Base-by-base conservation (phyloP, 2,113 vertebrate genomes). In the Rana temporaria region DNA sequence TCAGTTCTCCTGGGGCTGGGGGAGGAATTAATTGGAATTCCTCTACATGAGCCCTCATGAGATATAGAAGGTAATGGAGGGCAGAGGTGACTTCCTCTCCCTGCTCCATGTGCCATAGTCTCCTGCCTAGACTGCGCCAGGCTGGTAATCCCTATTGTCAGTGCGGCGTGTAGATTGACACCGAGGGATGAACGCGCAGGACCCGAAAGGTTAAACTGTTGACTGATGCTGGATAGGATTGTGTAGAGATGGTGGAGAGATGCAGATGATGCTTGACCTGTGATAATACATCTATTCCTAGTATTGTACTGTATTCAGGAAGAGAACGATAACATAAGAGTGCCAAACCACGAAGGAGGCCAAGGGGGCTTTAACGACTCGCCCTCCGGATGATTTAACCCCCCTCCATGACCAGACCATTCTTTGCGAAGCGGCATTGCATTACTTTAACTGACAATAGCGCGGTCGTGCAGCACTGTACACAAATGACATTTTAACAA, bases 21-120 rank as follows among this genome's bases (percentile, higher is more conserved):
- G 26, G 3, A 22, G 53, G 22, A n/a, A 65, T 15, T 56, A 68
- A 68, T 79, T 67, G 64, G 67, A 78, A 57, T 22, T 38, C 42
- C 75, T 66, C 60, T 30, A 16, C 12, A 38, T 0, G 38, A 20
- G 30, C 5, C 20, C 56, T 55, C 18, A 14, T 8, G n/a, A 24
- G 14, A 63, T 64, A 20, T 38, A 32, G 17, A 3, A 30, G 59
- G 67, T 81, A 81, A 72, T 81, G 26, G 67, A 24, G 79, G 79
- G 18, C 79, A 71, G 68, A 73, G 68, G 59, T 69, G 57, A 34
- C 14, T 42, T 63, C 38, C 63, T 26, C 24, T 2, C 42, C 22
- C 42, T 12, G 19, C 67, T 64, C 57, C 56, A 6, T 9, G 11
- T 63, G 14, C 24, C 24, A 63, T 63, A 16, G 67, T 38, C 52